Evolutionary conservation across 2,888 invertebrate genomes (phyloP), one percentile per base, ranked within the genome.

Genomic region (Drosophila multiciliata): DNA sequence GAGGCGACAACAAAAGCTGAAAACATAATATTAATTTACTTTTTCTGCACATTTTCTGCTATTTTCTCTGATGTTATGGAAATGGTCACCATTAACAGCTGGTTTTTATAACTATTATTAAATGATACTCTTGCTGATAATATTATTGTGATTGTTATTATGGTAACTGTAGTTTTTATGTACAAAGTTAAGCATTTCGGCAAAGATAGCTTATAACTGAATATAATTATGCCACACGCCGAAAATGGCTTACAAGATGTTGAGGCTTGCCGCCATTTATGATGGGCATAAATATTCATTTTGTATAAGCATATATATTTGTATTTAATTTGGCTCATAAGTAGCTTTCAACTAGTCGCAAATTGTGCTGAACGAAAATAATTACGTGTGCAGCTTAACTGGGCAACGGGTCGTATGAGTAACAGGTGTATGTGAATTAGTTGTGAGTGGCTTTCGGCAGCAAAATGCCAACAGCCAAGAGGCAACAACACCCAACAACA

Each of bases 61-160:
- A 26, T 65, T 66, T 66, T 62, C 63, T 64, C 62, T 75, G 69
- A 75, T 75, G 52, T 57, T 72, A 66, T 58, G 80, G 75, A 83
- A 78, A 82, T 72, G 85, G 59, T 23, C 45, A 67, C 53, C 69
- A 80, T 87, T 75, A 86, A 86, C 90, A 80, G 63, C 74, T 88
- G 75, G 73, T 58, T 83, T 89, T 85, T 86, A 87, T 89, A 72
- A 90, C 90, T 85, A 85, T 90, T 86, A 81, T 69, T 89, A 66
- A 87, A 78, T 73, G 78, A 88, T 85, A 58, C 66, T 50, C 62
- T 72, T 53, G 54, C 53, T 80, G 75, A 77, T 88, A 73, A 68
- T 79, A 69, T 82, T 73, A 87, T 79, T 78, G 36, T n/a, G 38
- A 71, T 80, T 76, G 64, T 78, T 78, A 50, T 78, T 54, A 45